A percentile compares a stretch with the other conserved stretches of the same genome.
phyloP scores from a whole-genome alignment of 2,113 vertebrate species.

The Macrotus californicus region DNA sequence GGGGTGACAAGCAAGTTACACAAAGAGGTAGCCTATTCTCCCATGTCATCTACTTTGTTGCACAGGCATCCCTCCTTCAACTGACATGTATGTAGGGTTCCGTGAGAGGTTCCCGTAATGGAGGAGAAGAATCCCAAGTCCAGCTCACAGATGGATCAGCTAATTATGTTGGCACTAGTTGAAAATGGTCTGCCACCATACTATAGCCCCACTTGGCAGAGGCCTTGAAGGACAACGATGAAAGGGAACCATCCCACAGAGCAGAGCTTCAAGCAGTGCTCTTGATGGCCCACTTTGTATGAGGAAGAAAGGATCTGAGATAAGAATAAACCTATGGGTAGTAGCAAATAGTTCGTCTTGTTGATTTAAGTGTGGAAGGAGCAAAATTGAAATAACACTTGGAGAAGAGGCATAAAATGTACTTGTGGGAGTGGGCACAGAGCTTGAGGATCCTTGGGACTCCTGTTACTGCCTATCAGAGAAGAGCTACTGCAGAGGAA shows the following conservation, averaged over 20 bases:
- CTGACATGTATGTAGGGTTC: background rate
- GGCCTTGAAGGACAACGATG: background rate
- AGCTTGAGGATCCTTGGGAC: background rate
- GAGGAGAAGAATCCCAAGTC: background rate
- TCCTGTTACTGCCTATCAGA: background rate
- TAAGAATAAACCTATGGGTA: too few relatives aligned
- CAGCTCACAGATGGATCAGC: background rate
- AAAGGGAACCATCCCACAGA: background rate
- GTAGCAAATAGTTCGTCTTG: background rate
- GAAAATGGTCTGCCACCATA: background rate
- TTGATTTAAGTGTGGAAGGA: background rate
- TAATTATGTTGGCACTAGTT: background rate
- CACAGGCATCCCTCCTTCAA: background rate
- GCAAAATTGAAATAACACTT: background rate
- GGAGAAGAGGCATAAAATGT: background rate
- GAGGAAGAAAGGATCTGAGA: background rate
- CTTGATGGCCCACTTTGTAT: background rate
- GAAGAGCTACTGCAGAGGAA: background rate
- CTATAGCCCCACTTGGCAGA: background rate
- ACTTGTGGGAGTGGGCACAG: background rate
- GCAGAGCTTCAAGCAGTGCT: background rate
- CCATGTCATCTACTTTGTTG: background rate
- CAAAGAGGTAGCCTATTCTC: background rate
- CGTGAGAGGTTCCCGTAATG: background rate
- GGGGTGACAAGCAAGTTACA: background rate